Conservation (phyloP, 23 tunicate genomes). For the Pegea sp. region DNA sequence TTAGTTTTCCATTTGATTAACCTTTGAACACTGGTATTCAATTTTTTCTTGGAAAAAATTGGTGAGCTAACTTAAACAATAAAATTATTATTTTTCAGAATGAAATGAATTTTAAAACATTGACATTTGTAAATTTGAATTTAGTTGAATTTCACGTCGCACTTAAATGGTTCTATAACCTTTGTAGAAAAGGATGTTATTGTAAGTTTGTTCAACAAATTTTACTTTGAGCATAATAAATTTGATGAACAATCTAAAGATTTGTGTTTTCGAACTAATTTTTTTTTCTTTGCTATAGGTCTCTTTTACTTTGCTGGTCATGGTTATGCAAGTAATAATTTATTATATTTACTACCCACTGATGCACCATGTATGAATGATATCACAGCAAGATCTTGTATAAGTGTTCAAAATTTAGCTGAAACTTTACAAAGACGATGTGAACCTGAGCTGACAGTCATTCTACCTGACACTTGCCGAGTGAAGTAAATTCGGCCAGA, state of each 20-base stretch:
- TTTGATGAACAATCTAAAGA: neutral
- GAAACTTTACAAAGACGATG: slow-evolving; percentile 24
- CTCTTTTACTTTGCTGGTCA: slow-evolving; percentile 71
- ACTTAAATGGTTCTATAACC: slow-evolving; percentile 15
- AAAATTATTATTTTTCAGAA: slow-evolving; percentile 8
- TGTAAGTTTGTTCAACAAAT: slow-evolving; percentile 15
- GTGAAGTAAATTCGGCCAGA: slow-evolving; percentile 27
- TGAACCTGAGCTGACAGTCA: slow-evolving; percentile 20
- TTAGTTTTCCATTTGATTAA: too few relatives aligned
- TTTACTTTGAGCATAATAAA: neutral
- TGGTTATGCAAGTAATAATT: slow-evolving; percentile 64
- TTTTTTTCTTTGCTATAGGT: slow-evolving; percentile 7
- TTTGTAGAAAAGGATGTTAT: slow-evolving; percentile 27
- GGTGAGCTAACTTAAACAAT: neutral
- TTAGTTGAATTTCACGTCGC: slow-evolving; percentile 24
- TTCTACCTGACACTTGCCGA: slow-evolving; percentile 46
- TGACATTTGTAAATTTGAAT: slow-evolving; percentile 27
- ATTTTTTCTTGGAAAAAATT: neutral
- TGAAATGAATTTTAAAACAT: slow-evolving; percentile 38
- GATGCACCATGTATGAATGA: slow-evolving; percentile 63
- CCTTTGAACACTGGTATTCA: too few relatives aligned
- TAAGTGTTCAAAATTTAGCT: too few relatives aligned
- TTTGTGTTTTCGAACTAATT: neutral
- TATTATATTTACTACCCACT: slow-evolving; percentile 38
- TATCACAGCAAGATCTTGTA: slow-evolving; percentile 8